phyloP scores from a whole-genome alignment of 2,113 vertebrate species.

The Polypterus bichir region DNA sequence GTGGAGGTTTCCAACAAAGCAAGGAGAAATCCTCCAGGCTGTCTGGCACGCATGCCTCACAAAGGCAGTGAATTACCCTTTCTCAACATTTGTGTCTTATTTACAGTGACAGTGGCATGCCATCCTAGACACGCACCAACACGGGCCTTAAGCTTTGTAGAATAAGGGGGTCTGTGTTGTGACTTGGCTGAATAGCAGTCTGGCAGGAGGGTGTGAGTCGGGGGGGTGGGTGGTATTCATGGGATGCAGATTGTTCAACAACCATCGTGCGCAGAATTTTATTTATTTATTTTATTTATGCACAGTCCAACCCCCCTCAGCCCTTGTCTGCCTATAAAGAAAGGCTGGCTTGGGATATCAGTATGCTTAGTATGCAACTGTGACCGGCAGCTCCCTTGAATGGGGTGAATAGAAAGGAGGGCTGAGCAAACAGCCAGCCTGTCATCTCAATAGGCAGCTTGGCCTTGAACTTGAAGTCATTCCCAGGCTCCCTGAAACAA shows the following conservation, averaged over 20 bases:
- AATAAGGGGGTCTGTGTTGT: neutral
- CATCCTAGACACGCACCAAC: neutral
- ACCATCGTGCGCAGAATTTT: slow-evolving; percentile 40
- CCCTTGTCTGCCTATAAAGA: slow-evolving; percentile 17
- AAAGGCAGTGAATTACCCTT: too few species aligned
- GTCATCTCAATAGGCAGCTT: slow-evolving; percentile 66
- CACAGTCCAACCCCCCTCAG: slow-evolving; percentile 19
- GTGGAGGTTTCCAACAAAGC: too few species aligned
- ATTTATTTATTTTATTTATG: slow-evolving; percentile 47
- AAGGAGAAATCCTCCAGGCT: too few species aligned
- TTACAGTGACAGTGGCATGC: neutral
- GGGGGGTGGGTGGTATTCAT: slow-evolving; percentile 9
- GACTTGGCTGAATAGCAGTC: slow-evolving; percentile 42
- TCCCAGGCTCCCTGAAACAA: slow-evolving; percentile 55
- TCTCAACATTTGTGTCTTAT: neutral
- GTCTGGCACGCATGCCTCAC: too few species aligned
- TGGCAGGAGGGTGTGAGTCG: slow-evolving; percentile 11
- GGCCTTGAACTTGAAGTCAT: slow-evolving; percentile 62
- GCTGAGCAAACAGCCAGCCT: slow-evolving; percentile 64
- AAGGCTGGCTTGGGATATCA: neutral
- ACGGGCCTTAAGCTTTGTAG: neutral
- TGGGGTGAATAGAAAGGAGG: slow-evolving; percentile 48
- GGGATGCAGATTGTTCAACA: slow-evolving; percentile 38
- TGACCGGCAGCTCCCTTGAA: slow-evolving; percentile 21
- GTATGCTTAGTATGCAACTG: slow-evolving; percentile 15